A percentile compares a stretch with the other conserved stretches of the same genome.
These are phyloP conservation scores for Syrmaticus mikado DNA, from an alignment of 2,113 vertebrate genomes.

Conservation along the genomic window DNA sequence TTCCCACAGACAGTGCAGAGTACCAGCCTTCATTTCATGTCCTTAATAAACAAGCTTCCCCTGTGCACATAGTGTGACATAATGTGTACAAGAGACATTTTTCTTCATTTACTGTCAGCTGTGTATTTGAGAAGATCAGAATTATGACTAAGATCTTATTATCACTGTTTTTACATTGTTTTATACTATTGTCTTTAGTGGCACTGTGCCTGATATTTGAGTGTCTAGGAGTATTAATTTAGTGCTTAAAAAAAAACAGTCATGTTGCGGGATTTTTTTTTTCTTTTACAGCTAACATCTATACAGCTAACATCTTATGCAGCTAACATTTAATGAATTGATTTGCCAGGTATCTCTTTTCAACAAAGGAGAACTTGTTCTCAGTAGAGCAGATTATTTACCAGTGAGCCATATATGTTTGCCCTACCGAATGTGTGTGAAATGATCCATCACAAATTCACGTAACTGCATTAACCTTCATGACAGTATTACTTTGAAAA, in stretches of 20 bases:
- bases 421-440: background rate
- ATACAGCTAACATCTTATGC: background rate
- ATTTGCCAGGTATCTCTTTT: constrained; percentile 5
- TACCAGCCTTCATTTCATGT: background rate
- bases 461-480: constrained; percentile 44
- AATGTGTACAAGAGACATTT: background rate
- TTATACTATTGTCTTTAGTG: background rate
- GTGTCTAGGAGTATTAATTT: background rate
- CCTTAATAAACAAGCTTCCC: background rate
- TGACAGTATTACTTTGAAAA: constrained; percentile 21
- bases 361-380: constrained; percentile 1
- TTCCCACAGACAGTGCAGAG: background rate
- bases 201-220: background rate
- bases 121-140: background rate
- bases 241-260: background rate
- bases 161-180: background rate
- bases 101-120: background rate
- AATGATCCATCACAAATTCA: constrained; percentile 51
- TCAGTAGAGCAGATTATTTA: constrained; percentile 40
- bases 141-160: background rate
- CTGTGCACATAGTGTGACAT: background rate
- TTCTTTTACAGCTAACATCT: background rate
- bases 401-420: background rate
- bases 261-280: background rate
- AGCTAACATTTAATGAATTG: background rate